A percentile compares a stretch with the other conserved stretches of the same genome.
phyloP scores from a whole-genome alignment of 2,888 invertebrate species.

The Lepidocyrtinus sp. region DNA sequence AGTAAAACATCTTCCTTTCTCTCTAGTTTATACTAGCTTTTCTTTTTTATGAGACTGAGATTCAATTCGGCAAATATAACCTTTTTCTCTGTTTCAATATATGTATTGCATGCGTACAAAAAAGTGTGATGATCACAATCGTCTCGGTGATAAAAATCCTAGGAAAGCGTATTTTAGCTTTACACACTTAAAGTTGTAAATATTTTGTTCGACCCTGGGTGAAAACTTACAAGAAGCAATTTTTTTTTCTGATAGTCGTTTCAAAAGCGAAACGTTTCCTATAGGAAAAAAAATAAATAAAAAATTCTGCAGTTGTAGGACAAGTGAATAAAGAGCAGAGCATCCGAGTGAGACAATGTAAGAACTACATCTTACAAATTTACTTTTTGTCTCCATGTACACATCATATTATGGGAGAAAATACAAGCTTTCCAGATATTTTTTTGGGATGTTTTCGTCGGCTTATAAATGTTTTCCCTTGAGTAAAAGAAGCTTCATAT shows the following conservation, averaged over 20 bases:
- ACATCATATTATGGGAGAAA: conserved; percentile 8
- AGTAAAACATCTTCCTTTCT: not conserved
- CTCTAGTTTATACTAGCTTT: not conserved
- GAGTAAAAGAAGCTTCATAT: not conserved
- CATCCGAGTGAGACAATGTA: conserved; percentile 48
- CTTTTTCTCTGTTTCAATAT: not conserved
- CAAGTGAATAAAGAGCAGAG: conserved; percentile 48
- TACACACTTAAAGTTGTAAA: conserved; percentile 15
- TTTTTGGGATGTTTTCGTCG: conserved; percentile 11
- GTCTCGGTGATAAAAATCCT: not conserved
- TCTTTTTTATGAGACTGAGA: conserved; percentile 2
- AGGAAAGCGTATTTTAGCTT: not conserved
- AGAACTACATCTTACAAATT: conserved; percentile 1
- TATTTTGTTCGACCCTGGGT: conserved; percentile 7
- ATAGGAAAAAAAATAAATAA: not conserved
- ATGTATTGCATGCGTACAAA: conserved; percentile 12
- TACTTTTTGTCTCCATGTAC: conserved; percentile 18
- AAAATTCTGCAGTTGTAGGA: conserved; percentile 30
- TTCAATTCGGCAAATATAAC: not conserved
- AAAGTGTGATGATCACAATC: conserved; percentile 21
- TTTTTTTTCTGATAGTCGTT: conserved; percentile 5
- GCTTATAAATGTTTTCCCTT: conserved; percentile 9
- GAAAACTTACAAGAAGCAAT: conserved; percentile 13
- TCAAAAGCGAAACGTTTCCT: not conserved
- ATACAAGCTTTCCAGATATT: conserved; percentile 8